Evolutionary conservation across 2,888 invertebrate species (phyloP), one percentile per base, ranked within the genome.

Genomic region (Nemurella pictetii): DNA sequence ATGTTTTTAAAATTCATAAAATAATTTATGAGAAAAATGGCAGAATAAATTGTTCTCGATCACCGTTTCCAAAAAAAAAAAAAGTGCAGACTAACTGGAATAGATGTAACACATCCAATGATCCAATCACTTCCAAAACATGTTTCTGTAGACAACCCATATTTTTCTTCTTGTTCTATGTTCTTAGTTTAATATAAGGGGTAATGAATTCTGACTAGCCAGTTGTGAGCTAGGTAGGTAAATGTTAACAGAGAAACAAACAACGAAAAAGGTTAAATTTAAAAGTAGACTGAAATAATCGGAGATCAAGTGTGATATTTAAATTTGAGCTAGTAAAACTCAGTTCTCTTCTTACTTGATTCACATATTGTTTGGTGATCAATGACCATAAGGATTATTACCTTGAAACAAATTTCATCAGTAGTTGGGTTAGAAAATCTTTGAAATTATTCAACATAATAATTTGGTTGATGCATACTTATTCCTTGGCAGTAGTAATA

Each of bases 271-370:
- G n/a, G n/a, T n/a, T n/a, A n/a, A n/a, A n/a, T 55, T 55, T 55
- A 55, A 15, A 55, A 55, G 55, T 20, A n/a, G n/a, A 20, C 3
- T 55, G 55, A 55, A 55, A 55, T 12, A 12, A 55, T 12, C 30
- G 78, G 78, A 78, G 78, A 78, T 78, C 78, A 5, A 25, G 78
- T 5, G 15, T 78, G n/a, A 30, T 78, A 30, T 78, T 78, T 75
- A 2, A 75, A 75, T 28, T 78, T 78, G 78, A 78, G 78, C 78
- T 78, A 30, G 30, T 29, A 78, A 74, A 78, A 28, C 78, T 78
- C 28, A 28, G 78, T 78, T 78, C 78, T 78, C 78, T n/a, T n/a
- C n/a, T 78, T 55, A 55, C 55, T 55, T 55, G 12, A 15, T 55
- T 20, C 55, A 3, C 9, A 55, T 55, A 20, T 55, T 55, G 3